A percentile compares a stretch with the other conserved stretches of the same genome.
phyloP scores from a whole-genome alignment of 2,888 invertebrate genomes.

The Branchellion lobata region DNA sequence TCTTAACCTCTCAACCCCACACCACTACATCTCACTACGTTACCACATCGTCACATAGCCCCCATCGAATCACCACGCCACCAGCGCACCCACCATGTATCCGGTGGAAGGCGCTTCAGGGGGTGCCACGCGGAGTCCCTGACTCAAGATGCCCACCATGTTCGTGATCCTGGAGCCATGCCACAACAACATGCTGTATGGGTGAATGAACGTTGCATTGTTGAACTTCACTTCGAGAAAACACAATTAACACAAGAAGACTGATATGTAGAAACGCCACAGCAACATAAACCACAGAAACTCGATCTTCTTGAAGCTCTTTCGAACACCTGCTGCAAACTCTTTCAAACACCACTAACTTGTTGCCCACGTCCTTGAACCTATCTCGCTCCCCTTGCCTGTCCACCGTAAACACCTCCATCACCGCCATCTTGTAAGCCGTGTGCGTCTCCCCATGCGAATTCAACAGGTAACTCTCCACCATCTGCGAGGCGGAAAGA shows the following conservation, averaged over 20 bases:
- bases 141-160: conserved; percentile 65
- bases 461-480: conserved; percentile 62
- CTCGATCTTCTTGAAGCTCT: too few species aligned
- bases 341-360: conserved; percentile 54
- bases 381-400: conserved; percentile 59
- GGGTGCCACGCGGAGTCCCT: conserved; percentile 65
- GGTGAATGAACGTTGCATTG: too few species aligned
- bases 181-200: conserved; percentile 59
- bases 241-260: too few species aligned
- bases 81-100: conserved; percentile 61
- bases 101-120: conserved; percentile 66
- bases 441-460: conserved; percentile 65
- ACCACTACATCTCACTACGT: too few species aligned
- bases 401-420: conserved; percentile 61
- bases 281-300: too few species aligned
- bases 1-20: too few species aligned
- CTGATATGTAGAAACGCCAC: not conserved
- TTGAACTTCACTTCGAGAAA: too few species aligned
- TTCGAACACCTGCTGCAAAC: too few species aligned
- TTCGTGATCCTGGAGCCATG: conserved; percentile 65
- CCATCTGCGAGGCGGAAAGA: conserved; percentile 55
- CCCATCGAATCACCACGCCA: not conserved
- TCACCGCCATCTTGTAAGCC: conserved; percentile 62
- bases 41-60: too few species aligned
- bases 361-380: conserved; percentile 62